These are phyloP conservation scores for Pseudobourletiella spinata DNA, from an alignment of 1,140 invertebrate species.

Conservation along the genomic window DNA sequence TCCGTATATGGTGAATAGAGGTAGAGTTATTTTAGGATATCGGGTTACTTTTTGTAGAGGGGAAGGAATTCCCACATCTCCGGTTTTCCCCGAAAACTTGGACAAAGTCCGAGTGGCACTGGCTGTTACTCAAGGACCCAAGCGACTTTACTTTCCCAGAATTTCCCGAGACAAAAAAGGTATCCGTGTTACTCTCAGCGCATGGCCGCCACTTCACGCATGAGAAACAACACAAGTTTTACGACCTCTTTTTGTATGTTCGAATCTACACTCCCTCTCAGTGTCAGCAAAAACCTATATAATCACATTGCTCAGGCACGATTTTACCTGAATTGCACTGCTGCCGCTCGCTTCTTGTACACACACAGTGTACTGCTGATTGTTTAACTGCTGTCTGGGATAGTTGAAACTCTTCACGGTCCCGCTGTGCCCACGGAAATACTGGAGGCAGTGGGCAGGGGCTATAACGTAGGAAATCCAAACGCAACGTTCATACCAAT, in stretches of 20 bases:
- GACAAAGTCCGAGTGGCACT: background rate
- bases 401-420: background rate
- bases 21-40: no score
- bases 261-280: no score
- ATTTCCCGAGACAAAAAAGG: background rate
- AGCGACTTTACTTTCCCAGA: background rate
- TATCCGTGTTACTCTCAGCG: background rate
- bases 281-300: no score
- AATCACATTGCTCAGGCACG: no score
- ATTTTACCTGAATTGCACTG: background rate
- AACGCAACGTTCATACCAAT: no score
- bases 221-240: no score
- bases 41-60: no score
- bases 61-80: background rate
- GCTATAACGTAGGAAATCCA: no score
- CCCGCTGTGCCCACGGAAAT: background rate
- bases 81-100: background rate
- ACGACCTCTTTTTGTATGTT: no score
- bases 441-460: background rate
- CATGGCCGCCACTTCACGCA: background rate
- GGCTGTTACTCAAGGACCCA: background rate
- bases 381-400: background rate
- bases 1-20: no score
- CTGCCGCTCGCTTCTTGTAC: background rate
- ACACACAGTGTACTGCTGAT: background rate